phyloP scores from a whole-genome alignment of 2,113 vertebrate genomes.

The Pelecanus crispus region DNA sequence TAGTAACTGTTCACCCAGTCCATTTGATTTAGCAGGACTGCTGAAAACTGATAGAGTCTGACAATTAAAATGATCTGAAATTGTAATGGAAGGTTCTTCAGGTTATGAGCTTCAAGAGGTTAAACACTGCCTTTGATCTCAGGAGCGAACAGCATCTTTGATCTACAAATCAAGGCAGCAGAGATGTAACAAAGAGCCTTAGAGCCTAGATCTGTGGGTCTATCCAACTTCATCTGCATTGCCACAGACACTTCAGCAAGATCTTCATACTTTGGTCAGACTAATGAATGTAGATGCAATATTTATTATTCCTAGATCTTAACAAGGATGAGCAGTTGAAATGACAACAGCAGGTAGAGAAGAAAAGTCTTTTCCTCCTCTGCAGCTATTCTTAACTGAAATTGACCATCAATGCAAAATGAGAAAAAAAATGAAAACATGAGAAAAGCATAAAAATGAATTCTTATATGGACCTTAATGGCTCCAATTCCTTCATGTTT shows the following conservation, averaged over 20 bases:
- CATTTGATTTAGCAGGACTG: background rate
- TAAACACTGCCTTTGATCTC: conserved; percentile 61
- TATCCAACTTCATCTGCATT: background rate
- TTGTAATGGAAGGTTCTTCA: conserved; percentile 34
- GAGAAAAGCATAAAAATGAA: background rate
- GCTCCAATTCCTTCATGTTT: background rate
- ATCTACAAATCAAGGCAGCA: conserved; percentile 60
- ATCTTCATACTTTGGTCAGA: background rate
- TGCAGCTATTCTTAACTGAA: background rate
- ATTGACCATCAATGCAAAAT: background rate
- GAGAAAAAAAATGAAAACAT: background rate
- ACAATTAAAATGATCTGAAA: conserved; percentile 44
- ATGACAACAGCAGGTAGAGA: background rate
- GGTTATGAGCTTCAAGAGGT: conserved; percentile 49
- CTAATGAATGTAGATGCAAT: background rate
- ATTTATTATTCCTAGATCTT: background rate
- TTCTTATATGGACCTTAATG: background rate
- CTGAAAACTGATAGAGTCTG: conserved; percentile 17
- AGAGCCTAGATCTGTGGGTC: background rate
- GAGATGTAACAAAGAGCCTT: background rate
- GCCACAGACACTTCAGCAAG: conserved; percentile 2
- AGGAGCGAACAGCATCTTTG: conserved; percentile 40
- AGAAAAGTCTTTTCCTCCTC: background rate
- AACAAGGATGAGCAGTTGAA: background rate
- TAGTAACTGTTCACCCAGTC: background rate